phyloP scores from a whole-genome alignment of 2,113 vertebrate species.

The Bostrychus sinensis region DNA sequence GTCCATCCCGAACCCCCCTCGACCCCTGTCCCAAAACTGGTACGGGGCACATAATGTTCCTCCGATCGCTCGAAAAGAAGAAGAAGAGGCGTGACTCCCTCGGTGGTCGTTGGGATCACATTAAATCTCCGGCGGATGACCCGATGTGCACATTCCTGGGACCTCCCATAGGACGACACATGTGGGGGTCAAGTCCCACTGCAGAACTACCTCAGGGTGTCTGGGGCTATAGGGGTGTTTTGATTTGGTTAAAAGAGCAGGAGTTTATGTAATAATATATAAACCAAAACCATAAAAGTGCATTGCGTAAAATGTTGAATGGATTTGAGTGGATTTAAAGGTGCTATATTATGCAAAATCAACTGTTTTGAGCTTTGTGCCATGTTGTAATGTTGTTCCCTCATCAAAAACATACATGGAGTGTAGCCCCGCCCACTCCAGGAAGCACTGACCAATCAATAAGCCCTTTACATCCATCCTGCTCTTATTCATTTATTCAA shows the following conservation, averaged over 20 bases:
- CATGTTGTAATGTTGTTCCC: too few relatives aligned
- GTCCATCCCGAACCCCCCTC: slow-evolving; percentile 12
- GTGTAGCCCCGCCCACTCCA: too few relatives aligned
- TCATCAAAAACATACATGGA: too few relatives aligned
- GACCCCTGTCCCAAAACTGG: slow-evolving; percentile 43
- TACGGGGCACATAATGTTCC: slow-evolving; percentile 28
- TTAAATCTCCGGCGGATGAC: slow-evolving; percentile 40
- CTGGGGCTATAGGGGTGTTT: background rate
- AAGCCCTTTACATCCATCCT: too few relatives aligned
- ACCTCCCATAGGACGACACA: slow-evolving; percentile 31
- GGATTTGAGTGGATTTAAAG: too few relatives aligned
- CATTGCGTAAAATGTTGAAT: too few relatives aligned
- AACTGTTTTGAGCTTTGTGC: too few relatives aligned
- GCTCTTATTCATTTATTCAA: too few relatives aligned
- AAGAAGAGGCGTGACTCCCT: slow-evolving; percentile 6
- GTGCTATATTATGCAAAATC: too few relatives aligned
- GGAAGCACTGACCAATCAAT: too few relatives aligned
- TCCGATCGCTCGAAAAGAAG: background rate
- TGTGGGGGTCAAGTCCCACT: slow-evolving; percentile 17
- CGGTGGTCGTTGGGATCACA: slow-evolving; percentile 17
- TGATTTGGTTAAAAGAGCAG: background rate
- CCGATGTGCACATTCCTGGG: slow-evolving; percentile 51
- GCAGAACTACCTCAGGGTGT: slow-evolving; percentile 33
- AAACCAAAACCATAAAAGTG: too few relatives aligned
- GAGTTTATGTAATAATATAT: too few relatives aligned